Evolutionary conservation across 2,113 vertebrate species (phyloP), one percentile per base, ranked within the genome.

Genomic region (Brachypteracias leptosomus): DNA sequence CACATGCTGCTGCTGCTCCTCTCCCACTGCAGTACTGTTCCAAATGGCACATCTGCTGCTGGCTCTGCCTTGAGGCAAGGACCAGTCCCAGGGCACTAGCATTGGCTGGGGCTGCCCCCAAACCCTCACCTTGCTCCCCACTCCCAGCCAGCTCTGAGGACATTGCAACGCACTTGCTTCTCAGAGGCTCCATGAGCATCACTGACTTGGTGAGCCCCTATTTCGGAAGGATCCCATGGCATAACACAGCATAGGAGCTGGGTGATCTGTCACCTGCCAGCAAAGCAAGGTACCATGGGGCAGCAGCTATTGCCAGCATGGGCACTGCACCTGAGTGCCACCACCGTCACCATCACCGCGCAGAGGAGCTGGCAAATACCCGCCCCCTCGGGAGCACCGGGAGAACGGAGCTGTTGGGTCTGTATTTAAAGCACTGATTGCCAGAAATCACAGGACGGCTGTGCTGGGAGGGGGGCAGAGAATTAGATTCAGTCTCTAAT

Each of bases 401-500:
- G 89, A 89, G 71, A 92, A 44, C 3, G 2, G 96, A 92, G 97
- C 95, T 96, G 96, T 63, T 7, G 49, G 95, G 90, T 93, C 97
- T 93, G 93, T 93, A 96, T 97, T 97, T 98, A 97, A 96, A 97
- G 91, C 96, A 82, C 97, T 98, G 98, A 98, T 98, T 98, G 97
- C 97, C 98, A 97, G 97, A 98, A 94, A 98, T 98, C 97, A 97
- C 94, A 97, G 98, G 97, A 97, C 7, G 85, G 86, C 93, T 95
- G 44, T 96, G 96, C 95, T 1, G 29, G n/a, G 95, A 97, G 95
- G 89, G 95, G 97, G 97, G 96, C 97, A 97, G 97, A 97, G 97
- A 98, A 98, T 98, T 98, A 98, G 95, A 98, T 97, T 98, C 97
- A 96, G 95, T 93, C 95, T 98, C 97, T 98, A 98, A 98, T 98